Base-by-base conservation (phyloP, 1,140 invertebrate species). In the Hypsibius dujardini region DNA sequence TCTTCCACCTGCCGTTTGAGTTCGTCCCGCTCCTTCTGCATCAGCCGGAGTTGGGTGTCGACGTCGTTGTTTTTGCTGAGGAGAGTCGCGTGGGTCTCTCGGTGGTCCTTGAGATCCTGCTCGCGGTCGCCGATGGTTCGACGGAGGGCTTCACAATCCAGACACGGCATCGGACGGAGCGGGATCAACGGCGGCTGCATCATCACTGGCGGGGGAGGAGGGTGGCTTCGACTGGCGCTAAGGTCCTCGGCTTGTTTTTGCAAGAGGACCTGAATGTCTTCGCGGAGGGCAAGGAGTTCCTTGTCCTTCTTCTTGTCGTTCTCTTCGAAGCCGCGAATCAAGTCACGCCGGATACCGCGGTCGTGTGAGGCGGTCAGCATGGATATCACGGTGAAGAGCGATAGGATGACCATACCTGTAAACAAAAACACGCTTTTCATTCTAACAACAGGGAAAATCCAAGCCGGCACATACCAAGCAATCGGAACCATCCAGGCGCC, bases 61-160 rank as follows among this genome's bases (percentile, higher is more conserved):
- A 67, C 42, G 12, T 67, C 62, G 42, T 67, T 67, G 62, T 67
- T 67, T 42, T 67, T 67, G 62, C 7, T 67, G 3, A 67, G 45
- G 7, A 67, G 3, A 67, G 7, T 14, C 7, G 62, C 62, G 45
- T 67, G 42, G 7, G 62, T 67, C 45, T 67, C 62, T 14, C 62
- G 62, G 7, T 67, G 62, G 45, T 67, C 62, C 45, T 42, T 67
- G 12, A 67, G 62, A 14, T 14, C 7, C 62, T 67, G 7, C 42
- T 67, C 62, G 42, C 45, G 7, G 7, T 56, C 50, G 50, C 7
- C n/a, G 7, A 56, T 56, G 7, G 50, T 56, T 56, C n/a, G 7
- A 7, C n/a, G 7, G 7, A 56, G n/a, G 7, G 7, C 50, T n/a
- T 7, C 50, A 56, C 50, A 56, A 7, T 56, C 62, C 42, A 67